Evolutionary conservation across 2,113 vertebrate genomes (phyloP).

Genomic region (Chaetops frenatus): DNA sequence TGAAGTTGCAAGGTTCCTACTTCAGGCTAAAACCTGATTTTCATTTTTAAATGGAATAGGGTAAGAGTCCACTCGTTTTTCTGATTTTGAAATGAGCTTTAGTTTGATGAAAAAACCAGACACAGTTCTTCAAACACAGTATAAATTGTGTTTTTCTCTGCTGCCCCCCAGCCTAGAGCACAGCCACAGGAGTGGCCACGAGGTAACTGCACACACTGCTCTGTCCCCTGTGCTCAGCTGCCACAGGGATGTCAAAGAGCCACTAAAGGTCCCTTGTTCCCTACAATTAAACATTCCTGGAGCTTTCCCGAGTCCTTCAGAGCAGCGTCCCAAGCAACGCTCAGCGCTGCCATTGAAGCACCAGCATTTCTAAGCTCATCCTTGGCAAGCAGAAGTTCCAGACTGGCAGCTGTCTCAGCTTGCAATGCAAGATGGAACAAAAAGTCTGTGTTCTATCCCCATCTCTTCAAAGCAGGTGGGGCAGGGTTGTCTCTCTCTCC

Average conservation of each 20-base stretch:
- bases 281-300: fast-evolving
- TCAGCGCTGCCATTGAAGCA: neutral
- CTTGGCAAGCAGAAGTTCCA: neutral
- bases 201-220: fast-evolving
- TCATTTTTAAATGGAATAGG: neutral
- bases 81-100: neutral
- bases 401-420: neutral
- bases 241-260: neutral
- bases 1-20: neutral
- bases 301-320: neutral
- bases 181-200: neutral
- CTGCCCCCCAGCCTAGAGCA: neutral
- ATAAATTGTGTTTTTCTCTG: fast-evolving
- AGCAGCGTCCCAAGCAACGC: neutral
- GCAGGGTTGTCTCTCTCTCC: too few species aligned
- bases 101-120: neutral
- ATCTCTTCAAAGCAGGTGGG: too few species aligned
- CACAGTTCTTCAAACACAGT: neutral
- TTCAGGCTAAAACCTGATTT: neutral
- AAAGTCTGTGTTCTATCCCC: too few species aligned
- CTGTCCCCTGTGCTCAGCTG: neutral
- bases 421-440: too few species aligned
- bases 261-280: neutral
- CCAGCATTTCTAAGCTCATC: neutral
- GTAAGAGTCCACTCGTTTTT: neutral